Evolutionary conservation across 2,113 vertebrate species (phyloP).

Genomic region (Rhynchomys soricoides): DNA sequence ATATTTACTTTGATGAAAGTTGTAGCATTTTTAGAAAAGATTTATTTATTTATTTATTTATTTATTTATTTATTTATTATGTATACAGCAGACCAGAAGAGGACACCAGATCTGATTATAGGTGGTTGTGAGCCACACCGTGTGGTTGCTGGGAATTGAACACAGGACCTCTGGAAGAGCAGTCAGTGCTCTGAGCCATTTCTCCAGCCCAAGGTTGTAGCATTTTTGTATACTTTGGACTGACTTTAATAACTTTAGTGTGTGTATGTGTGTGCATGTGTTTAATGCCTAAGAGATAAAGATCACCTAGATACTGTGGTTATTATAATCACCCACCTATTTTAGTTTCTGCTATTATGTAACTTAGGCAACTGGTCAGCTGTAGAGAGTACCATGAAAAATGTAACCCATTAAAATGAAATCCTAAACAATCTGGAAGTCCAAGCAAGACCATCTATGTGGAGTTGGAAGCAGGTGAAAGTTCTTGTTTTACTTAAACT

Average conservation of each 20-base stretch:
- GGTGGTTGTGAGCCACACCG: too few relatives aligned
- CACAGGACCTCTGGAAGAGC: too few relatives aligned
- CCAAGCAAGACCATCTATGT: neutral
- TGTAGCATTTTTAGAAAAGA: neutral
- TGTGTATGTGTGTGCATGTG: neutral
- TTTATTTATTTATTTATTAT: too few relatives aligned
- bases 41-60: too few relatives aligned
- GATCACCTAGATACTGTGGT: neutral
- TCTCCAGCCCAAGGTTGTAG: too few relatives aligned
- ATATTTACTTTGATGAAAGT: neutral
- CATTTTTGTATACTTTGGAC: neutral
- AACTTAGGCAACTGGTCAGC: neutral
- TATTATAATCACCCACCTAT: neutral
- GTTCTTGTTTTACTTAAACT: neutral
- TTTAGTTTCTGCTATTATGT: neutral
- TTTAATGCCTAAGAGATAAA: neutral
- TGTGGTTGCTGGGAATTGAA: too few relatives aligned
- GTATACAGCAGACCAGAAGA: too few relatives aligned
- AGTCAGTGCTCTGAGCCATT: too few relatives aligned
- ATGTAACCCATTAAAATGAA: neutral
- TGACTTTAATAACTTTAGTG: neutral
- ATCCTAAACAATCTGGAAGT: neutral
- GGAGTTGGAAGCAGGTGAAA: neutral
- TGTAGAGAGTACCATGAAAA: constrained; percentile 12
- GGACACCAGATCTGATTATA: too few relatives aligned